phyloP scores from a whole-genome alignment of 2,888 invertebrate species.

The Aleiodes alternator region DNA sequence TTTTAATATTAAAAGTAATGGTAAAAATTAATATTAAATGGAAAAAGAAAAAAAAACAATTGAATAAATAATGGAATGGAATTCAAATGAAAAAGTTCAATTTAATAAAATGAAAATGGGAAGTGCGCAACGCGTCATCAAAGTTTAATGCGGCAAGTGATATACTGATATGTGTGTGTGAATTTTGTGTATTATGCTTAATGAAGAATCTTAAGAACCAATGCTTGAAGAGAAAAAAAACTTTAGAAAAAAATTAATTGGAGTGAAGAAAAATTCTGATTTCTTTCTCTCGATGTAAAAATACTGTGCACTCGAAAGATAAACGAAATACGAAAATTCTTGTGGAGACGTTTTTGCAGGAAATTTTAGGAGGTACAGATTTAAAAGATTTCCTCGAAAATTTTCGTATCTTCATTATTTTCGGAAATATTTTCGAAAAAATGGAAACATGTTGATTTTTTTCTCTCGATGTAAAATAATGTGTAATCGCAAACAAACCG shows the following conservation, averaged over 20 bases:
- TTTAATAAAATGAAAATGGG: constrained; percentile 4
- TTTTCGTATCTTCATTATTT: no score
- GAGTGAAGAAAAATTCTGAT: background rate
- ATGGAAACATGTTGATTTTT: background rate
- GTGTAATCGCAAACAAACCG: no score
- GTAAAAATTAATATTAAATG: constrained; percentile 40
- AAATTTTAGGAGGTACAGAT: no score
- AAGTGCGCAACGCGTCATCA: constrained; percentile 53
- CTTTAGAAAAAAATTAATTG: background rate
- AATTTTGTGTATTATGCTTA: constrained; percentile 33
- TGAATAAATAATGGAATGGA: constrained; percentile 40
- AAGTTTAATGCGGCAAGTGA: constrained; percentile 57
- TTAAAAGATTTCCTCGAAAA: no score
- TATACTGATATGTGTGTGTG: constrained; percentile 46
- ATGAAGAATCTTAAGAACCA: constrained; percentile 13
- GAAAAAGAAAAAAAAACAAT: constrained; percentile 40
- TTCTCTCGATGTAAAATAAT: no score
- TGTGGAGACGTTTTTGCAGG: no score
- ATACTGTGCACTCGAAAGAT: no score
- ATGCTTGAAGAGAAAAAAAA: constrained; percentile 6
- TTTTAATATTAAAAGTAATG: constrained; percentile 46
- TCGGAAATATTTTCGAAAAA: background rate
- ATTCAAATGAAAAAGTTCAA: no score
- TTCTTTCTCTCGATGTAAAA: background rate
- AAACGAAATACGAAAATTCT: no score